Conservation (phyloP, 2,888 invertebrate species). For the Oegoconia quadripuncta region DNA sequence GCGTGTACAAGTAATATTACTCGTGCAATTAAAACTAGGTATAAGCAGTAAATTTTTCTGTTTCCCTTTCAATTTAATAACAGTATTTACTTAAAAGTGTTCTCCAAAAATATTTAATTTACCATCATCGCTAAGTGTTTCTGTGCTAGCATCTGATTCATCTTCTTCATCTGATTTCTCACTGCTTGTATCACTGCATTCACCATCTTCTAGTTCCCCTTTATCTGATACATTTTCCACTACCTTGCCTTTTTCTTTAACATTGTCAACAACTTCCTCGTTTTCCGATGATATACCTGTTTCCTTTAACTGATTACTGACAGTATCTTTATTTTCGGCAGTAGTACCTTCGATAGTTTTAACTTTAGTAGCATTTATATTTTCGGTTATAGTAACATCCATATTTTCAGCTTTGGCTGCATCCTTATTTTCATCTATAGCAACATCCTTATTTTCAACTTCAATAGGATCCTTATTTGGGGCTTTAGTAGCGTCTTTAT, state of each 20-base stretch:
- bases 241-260: conserved; percentile 21
- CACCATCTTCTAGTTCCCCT: conserved; percentile 81
- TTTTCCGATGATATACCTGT: background rate
- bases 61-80: background rate
- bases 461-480: conserved; percentile 11
- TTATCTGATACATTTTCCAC: conserved; percentile 44
- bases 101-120: conserved; percentile 24
- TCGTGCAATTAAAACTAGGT: too few relatives aligned
- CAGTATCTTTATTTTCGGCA: conserved; percentile 7
- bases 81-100: background rate
- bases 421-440: conserved; percentile 15
- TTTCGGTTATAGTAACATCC: too few relatives aligned
- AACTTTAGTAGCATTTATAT: conserved; percentile 21
- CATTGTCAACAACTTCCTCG: conserved; percentile 10
- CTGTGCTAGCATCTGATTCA: conserved; percentile 52
- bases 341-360: conserved; percentile 12
- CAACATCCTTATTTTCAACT: conserved; percentile 22
- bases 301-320: background rate
- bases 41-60: too few relatives aligned
- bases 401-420: conserved; percentile 7
- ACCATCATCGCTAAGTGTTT: conserved; percentile 71
- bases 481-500: conserved; percentile 9
- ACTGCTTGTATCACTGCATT: conserved; percentile 78
- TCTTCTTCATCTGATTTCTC: conserved; percentile 42
- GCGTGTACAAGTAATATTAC: too few relatives aligned